Evolutionary conservation across 2,113 vertebrate species (phyloP), one percentile per base, ranked within the genome.

Genomic region (Apistogramma diplotaenia): DNA sequence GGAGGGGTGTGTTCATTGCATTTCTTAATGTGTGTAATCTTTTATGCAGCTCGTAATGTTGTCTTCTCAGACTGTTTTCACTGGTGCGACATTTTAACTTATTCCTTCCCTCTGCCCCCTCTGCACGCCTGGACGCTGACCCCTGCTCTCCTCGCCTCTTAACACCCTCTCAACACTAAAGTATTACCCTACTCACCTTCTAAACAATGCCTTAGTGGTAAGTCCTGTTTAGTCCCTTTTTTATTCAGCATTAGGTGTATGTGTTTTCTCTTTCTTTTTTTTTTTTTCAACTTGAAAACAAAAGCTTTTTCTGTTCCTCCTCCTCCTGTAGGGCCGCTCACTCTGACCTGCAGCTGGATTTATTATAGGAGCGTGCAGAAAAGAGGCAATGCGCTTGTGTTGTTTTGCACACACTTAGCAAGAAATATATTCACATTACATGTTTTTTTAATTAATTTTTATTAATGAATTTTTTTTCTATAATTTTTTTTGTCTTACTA

Each of bases 121-220:
- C 85, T 94, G 93, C 93, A 86, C 91, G 90, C 93, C 92, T 90
- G 93, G 93, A 94, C 89, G 93, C 92, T 90, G 93, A 94, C 92
- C 93, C 92, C 90, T 94, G 92, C 92, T 93, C 91, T 90, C 89
- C 92, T 93, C 90, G 90, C 89, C 90, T 92, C 91, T 92, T 92
- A 91, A 93, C 93, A 92, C 92, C 92, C 91, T 92, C 93, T 91
- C 91, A 76, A 93, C 93, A 91, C 92, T 92, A 92, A 93, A 94
- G 93, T 94, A 94, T 94, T 94, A 94, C 87, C 93, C 93, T 90
- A 92, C 93, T 93, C 93, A 94, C 93, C 93, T 94, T 94, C 92
- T 94, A 94, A 94, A 94, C 93, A 94, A 94, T 94, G 92, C 93
- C 91, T 93, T 94, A 94, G 93, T 94, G 93, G 93, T 94, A 94